Base-by-base conservation (phyloP, 2,797 vertebrate genomes). In the Eulemur mongoz region DNA sequence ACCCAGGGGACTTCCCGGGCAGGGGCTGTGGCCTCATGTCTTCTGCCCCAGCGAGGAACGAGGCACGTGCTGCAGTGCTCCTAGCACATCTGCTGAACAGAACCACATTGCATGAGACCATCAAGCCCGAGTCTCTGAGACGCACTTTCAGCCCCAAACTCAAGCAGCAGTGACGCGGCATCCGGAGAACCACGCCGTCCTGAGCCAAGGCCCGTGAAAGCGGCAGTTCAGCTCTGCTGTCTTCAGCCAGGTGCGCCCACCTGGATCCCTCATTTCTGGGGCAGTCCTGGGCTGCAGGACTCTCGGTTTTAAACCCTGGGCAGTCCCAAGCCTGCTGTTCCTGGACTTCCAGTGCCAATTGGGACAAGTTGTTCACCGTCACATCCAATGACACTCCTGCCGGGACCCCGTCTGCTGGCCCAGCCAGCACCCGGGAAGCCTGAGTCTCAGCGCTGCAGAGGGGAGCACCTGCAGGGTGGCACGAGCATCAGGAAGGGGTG, bases 401-500 rank as follows among this genome's bases (percentile, higher is more conserved):
- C 81, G 40, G 35, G 20, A 78, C 38, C 9, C n/a, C 35, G 1
- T 25, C 40, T 20, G 4, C 17, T 15, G 13, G 18, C 7, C 7
- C 67, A 82, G 43, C 22, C 4, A 89, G 61, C 23, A 7, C 40
- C 18, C 1, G 7, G n/a, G 61, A 43, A 7, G 4, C 61, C 43
- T 11, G 43, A 0, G 0, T 50, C n/a, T 45, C 40, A 3, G 35
- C 22, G 12, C 2, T 4, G 6, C 20, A 23, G 52, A 54, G 52
- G 52, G 7, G 22, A 54, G 20, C 52, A 54, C 20, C 50, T 9
- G 52, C 27, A 11, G 18, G 35, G 13, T n/a, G 61, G 15, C 57
- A 10, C 0, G 13, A 72, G 22, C 25, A 4, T 32, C 8, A 18
- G 48, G 22, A 40, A 11, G 1, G 17, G 54, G 90, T 23, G 35